These are phyloP conservation scores for Helicoverpa assulta DNA, from an alignment of 2,888 invertebrate genomes.

Conservation along the genomic window DNA sequence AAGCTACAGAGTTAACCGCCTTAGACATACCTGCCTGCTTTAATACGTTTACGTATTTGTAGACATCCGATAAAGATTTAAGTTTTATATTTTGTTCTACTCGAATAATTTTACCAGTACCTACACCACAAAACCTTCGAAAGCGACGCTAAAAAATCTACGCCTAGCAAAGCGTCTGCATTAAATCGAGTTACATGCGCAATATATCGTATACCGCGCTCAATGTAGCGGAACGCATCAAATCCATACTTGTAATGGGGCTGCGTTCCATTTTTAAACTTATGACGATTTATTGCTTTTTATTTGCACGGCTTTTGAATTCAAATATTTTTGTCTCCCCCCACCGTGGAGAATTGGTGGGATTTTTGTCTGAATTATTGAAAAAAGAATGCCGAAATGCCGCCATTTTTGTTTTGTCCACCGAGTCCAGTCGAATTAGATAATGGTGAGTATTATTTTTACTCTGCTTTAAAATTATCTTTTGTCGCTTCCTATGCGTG, in stretches of 20 bases:
- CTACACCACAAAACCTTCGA: conserved; percentile 17
- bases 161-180: conserved; percentile 61
- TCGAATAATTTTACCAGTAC: conserved; percentile 17
- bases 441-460: background rate
- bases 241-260: conserved; percentile 70
- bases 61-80: too few species aligned
- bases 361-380: conserved; percentile 61
- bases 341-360: conserved; percentile 71
- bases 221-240: conserved; percentile 87
- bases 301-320: conserved; percentile 73
- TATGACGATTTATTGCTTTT: conserved; percentile 81
- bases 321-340: conserved; percentile 72
- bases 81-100: background rate
- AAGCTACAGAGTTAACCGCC: too few species aligned
- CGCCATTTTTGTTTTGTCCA: conserved; percentile 40
- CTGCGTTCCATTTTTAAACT: conserved; percentile 79
- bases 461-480: background rate
- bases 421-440: conserved; percentile 6
- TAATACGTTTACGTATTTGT: too few species aligned
- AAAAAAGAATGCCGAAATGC: conserved; percentile 41
- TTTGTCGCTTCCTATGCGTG: too few species aligned
- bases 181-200: conserved; percentile 83
- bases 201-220: conserved; percentile 80
- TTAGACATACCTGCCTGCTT: too few species aligned
- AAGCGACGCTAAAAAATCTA: conserved; percentile 17